phyloP scores from a whole-genome alignment of 2,888 invertebrate genomes.

The Agapostemon virescens region DNA sequence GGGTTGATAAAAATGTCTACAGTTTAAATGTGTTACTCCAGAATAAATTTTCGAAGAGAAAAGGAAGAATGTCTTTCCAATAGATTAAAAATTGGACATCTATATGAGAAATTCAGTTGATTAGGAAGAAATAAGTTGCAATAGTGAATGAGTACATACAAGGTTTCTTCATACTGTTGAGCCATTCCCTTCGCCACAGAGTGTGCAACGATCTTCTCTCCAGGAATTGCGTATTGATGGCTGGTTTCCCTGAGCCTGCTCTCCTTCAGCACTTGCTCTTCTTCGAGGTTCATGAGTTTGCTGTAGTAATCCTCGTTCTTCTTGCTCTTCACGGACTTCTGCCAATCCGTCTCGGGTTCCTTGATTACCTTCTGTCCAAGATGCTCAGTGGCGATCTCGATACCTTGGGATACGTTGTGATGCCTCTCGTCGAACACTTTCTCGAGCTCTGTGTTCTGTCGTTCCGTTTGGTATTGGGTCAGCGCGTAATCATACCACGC shows the following conservation, averaged over 20 bases:
- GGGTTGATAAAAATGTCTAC: too few relatives aligned
- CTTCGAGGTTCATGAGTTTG: conserved; percentile 91
- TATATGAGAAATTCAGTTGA: too few relatives aligned
- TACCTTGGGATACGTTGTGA: conserved; percentile 86
- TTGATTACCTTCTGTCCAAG: conserved; percentile 84
- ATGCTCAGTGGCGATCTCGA: conserved; percentile 83
- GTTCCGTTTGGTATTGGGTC: conserved; percentile 90
- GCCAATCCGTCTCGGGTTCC: conserved; percentile 92
- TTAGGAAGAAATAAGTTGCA: background rate
- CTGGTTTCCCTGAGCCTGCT: conserved; percentile 88
- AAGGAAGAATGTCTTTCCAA: too few relatives aligned
- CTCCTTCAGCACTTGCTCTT: conserved; percentile 92
- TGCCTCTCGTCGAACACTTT: conserved; percentile 93
- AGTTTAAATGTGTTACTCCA: too few relatives aligned
- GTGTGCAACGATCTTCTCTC: conserved; percentile 88
- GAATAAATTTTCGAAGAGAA: too few relatives aligned
- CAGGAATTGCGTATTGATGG: conserved; percentile 92
- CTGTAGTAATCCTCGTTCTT: conserved; percentile 92
- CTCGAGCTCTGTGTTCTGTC: conserved; percentile 91
- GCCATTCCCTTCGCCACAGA: conserved; percentile 94
- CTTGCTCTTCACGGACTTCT: conserved; percentile 89
- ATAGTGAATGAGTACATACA: conserved; percentile 85
- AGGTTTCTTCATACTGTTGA: conserved; percentile 89
- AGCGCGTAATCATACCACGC: conserved; percentile 97
- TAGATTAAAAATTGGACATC: too few relatives aligned